Percentiles rank a stretch among this genome's conserved stretches.
phyloP scores from a whole-genome alignment of 1,140 invertebrate genomes.

The Phenacoccus solenopsis region DNA sequence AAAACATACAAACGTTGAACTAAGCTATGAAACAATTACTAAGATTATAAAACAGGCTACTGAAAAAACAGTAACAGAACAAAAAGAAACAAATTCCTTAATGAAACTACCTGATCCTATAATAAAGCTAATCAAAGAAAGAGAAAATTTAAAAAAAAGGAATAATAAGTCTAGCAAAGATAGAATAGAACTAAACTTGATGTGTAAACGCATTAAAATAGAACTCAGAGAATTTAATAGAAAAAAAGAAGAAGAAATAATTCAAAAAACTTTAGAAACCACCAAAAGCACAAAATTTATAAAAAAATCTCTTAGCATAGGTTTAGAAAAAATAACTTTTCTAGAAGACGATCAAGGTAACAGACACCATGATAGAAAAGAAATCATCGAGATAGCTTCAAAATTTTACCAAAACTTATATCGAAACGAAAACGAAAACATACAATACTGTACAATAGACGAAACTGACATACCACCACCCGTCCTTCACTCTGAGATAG shows the following conservation, averaged over 20 bases:
- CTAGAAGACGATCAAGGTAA: not conserved
- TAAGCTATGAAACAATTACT: too few relatives aligned
- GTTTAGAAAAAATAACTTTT: not conserved
- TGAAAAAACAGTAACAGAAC: too few relatives aligned
- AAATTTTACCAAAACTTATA: slow-evolving; percentile 5
- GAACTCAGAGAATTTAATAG: not conserved
- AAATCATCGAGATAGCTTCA: not conserved
- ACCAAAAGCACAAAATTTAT: not conserved
- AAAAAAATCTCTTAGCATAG: not conserved
- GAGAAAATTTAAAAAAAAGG: not conserved
- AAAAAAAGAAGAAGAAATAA: not conserved
- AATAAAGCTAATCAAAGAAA: not conserved
- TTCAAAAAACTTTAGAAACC: not conserved
- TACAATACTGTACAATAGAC: not conserved
- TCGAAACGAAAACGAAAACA: not conserved
- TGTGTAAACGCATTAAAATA: not conserved
- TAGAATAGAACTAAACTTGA: not conserved
- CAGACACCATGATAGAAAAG: not conserved
- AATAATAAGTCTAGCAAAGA: not conserved
- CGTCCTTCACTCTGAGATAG: not conserved
- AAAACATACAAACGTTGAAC: too few relatives aligned
- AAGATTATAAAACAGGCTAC: too few relatives aligned
- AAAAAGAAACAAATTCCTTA: too few relatives aligned
- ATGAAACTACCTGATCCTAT: too few relatives aligned
- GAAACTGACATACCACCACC: not conserved